Evolutionary conservation across 1,140 invertebrate species (phyloP).

Genomic region (Parasteatoda tepidariorum): DNA sequence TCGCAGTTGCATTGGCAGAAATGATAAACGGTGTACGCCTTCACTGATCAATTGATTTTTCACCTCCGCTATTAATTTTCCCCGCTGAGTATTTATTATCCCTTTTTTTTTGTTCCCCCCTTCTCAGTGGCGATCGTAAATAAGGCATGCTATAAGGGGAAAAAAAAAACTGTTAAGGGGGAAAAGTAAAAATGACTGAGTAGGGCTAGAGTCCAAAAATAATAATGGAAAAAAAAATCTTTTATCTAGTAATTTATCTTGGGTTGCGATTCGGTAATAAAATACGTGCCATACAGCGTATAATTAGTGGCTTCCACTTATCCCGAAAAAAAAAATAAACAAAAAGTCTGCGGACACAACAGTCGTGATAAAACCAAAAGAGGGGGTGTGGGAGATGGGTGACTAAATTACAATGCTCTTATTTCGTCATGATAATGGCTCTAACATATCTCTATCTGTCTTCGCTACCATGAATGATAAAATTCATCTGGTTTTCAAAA

Average conservation of each 20-base stretch:
- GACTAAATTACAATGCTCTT: slow-evolving; percentile 56
- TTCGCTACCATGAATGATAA: slow-evolving; percentile 48
- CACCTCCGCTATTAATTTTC: slow-evolving; percentile 56
- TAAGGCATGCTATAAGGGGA: slow-evolving; percentile 17
- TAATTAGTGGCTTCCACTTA: slow-evolving; percentile 51
- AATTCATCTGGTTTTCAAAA: slow-evolving; percentile 49
- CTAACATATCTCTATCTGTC: slow-evolving; percentile 57
- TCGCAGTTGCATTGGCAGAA: slow-evolving; percentile 30
- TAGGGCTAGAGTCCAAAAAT: not conserved
- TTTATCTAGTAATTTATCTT: slow-evolving; percentile 59
- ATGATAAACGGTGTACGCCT: slow-evolving; percentile 49
- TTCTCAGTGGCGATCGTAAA: slow-evolving; percentile 35
- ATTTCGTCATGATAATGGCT: slow-evolving; percentile 53
- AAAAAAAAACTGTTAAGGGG: not conserved
- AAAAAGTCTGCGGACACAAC: slow-evolving; percentile 46
- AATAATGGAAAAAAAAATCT: slow-evolving; percentile 1
- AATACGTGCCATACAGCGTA: slow-evolving; percentile 59
- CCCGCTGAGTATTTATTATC: slow-evolving; percentile 43
- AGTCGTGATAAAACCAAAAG: slow-evolving; percentile 45
- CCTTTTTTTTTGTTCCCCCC: not conserved
- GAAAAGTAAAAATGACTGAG: slow-evolving; percentile 15
- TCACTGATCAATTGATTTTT: slow-evolving; percentile 59
- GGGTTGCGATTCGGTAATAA: slow-evolving; percentile 47
- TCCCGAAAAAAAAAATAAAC: not conserved
- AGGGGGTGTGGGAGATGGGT: slow-evolving; percentile 21